Percentiles rank a stretch among this genome's conserved stretches.
phyloP scores from a whole-genome alignment of 2,113 vertebrate species.

The Microcebus ravelobensis region DNA sequence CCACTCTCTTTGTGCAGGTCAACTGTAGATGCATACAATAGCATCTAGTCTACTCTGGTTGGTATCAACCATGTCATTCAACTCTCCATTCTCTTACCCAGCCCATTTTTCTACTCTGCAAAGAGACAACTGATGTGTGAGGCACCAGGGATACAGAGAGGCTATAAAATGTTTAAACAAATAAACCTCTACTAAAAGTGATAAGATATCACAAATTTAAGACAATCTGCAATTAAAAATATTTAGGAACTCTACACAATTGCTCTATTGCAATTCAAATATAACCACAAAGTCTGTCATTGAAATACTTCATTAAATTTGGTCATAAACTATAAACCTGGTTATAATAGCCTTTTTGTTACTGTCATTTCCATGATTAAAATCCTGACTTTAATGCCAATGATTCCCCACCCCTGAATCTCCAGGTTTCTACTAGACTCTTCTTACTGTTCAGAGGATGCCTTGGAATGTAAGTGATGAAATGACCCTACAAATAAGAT shows the following conservation, averaged over 20 bases:
- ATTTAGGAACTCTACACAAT: slow-evolving; percentile 28
- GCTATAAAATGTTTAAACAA: slow-evolving; percentile 7
- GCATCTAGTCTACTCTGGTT: background rate
- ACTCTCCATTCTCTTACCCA: background rate
- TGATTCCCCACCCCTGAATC: background rate
- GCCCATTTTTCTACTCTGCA: background rate
- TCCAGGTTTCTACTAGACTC: background rate
- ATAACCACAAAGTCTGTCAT: slow-evolving; percentile 56
- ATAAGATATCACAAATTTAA: slow-evolving; percentile 36
- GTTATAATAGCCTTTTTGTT: background rate
- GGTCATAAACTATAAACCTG: background rate
- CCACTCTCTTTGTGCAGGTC: background rate
- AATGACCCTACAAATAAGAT: background rate
- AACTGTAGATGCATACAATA: background rate
- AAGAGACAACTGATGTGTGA: background rate
- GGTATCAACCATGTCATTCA: background rate
- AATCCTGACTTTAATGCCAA: slow-evolving; percentile 49
- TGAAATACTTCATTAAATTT: slow-evolving; percentile 67
- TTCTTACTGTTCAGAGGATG: background rate
- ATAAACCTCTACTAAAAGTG: background rate
- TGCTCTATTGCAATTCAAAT: slow-evolving; percentile 59
- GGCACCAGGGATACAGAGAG: background rate
- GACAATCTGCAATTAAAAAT: slow-evolving; percentile 73
- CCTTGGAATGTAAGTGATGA: background rate
- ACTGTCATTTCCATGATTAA: slow-evolving; percentile 60